Evolutionary conservation across 2,888 invertebrate genomes (phyloP).

Genomic region (Sinodicranocentrus sp.): DNA sequence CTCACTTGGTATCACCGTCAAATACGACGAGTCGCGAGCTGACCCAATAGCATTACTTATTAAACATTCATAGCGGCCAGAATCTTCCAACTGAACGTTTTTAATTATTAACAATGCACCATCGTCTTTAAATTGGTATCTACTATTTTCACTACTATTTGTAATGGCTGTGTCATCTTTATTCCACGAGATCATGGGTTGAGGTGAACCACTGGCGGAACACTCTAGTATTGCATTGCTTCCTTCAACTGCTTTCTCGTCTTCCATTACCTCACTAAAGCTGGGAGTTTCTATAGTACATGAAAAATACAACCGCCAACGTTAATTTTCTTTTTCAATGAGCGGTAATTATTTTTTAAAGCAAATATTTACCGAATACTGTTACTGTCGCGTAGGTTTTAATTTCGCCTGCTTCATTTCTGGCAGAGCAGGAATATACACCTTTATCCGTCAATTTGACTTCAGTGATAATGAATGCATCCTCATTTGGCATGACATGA

Average conservation of each 20-base stretch:
- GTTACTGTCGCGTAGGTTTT: slow-evolving; percentile 91
- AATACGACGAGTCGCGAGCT: slow-evolving; percentile 85
- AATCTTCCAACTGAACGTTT: slow-evolving; percentile 87
- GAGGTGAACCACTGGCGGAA: slow-evolving; percentile 90
- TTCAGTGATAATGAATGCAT: slow-evolving; percentile 94
- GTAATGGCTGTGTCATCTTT: slow-evolving; percentile 86
- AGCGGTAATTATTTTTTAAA: too few relatives aligned
- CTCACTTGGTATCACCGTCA: slow-evolving; percentile 84
- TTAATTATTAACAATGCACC: slow-evolving; percentile 93
- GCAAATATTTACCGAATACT: slow-evolving; percentile 82
- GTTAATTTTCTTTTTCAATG: neutral
- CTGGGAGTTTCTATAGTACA: slow-evolving; percentile 87
- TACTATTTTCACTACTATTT: slow-evolving; percentile 80
- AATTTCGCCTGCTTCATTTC: slow-evolving; percentile 92
- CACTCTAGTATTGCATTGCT: slow-evolving; percentile 93
- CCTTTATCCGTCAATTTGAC: slow-evolving; percentile 94
- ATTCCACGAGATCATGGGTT: slow-evolving; percentile 89
- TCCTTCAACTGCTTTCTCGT: slow-evolving; percentile 89
- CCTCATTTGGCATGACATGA: slow-evolving; percentile 91
- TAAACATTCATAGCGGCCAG: slow-evolving; percentile 93
- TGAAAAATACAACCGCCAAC: neutral
- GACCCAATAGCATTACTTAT: slow-evolving; percentile 91
- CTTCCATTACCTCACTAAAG: slow-evolving; percentile 91
- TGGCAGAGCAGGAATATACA: slow-evolving; percentile 94
- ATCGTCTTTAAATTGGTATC: slow-evolving; percentile 92